Evolutionary conservation across 2,113 vertebrate genomes (phyloP).

Genomic region (Emydocephalus ijimae): DNA sequence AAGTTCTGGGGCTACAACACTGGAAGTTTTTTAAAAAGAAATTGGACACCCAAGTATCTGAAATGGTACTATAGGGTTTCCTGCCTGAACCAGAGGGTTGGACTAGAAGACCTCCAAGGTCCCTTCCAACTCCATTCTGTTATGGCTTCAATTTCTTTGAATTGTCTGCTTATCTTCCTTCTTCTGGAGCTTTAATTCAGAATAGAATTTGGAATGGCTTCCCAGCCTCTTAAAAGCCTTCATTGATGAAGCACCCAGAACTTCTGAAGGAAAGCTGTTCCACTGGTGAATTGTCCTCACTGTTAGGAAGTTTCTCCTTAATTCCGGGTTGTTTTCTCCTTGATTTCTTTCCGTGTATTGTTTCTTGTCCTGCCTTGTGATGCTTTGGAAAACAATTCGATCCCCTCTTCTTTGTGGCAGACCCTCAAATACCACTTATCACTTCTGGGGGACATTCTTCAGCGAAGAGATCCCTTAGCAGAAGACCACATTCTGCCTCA

Average conservation of each 20-base stretch:
- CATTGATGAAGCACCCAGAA: background rate
- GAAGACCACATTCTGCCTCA: background rate
- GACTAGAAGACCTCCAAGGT: background rate
- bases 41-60: background rate
- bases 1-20: background rate
- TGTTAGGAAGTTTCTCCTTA: background rate
- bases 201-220: background rate
- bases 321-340: background rate
- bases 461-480: background rate
- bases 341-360: background rate
- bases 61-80: background rate
- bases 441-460: background rate
- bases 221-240: background rate
- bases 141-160: background rate
- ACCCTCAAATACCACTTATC: background rate
- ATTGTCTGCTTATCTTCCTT: background rate
- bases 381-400: background rate
- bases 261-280: too few species aligned
- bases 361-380: background rate
- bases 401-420: background rate
- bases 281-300: background rate
- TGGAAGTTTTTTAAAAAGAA: background rate
- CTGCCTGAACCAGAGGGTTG: background rate
- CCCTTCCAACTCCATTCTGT: background rate
- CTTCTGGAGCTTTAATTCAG: background rate